A percentile compares a stretch with the other conserved stretches of the same genome.
phyloP scores from a whole-genome alignment of 2,888 invertebrate genomes.

The Noctua comes region DNA sequence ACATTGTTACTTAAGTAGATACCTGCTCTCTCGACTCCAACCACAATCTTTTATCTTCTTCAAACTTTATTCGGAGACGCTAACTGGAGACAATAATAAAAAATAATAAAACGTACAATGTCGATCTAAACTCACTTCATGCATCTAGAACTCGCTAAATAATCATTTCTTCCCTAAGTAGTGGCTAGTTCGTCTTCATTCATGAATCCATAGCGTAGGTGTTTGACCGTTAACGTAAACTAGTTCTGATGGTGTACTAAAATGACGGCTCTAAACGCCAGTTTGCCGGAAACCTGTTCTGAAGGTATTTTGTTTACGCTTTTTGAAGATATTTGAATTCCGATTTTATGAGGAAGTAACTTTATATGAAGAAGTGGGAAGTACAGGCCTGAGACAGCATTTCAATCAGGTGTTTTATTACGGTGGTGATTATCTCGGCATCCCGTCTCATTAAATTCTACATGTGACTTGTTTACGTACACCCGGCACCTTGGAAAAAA shows the following conservation, averaged over 20 bases:
- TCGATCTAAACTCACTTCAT: constrained; percentile 42
- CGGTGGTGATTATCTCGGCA: not conserved
- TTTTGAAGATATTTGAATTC: constrained; percentile 2
- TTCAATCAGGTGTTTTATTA: not conserved
- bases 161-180: constrained; percentile 33
- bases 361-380: constrained; percentile 10
- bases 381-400: not conserved
- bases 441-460: not conserved
- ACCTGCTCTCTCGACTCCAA: not conserved
- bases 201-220: constrained; percentile 55
- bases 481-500: not conserved
- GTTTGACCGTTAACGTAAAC: constrained; percentile 62
- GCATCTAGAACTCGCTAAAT: not conserved
- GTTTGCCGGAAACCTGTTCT: constrained; percentile 51
- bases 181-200: constrained; percentile 53
- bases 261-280: constrained; percentile 23
- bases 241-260: constrained; percentile 56
- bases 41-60: not conserved
- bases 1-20: not conserved
- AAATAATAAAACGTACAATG: not conserved
- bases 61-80: not conserved
- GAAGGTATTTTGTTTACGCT: constrained; percentile 34
- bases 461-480: not conserved
- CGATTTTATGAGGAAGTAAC: constrained; percentile 1
- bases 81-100: not conserved